Evolutionary conservation across 2,797 vertebrate species (phyloP).

Genomic region (Poeciliopsis infans): DNA sequence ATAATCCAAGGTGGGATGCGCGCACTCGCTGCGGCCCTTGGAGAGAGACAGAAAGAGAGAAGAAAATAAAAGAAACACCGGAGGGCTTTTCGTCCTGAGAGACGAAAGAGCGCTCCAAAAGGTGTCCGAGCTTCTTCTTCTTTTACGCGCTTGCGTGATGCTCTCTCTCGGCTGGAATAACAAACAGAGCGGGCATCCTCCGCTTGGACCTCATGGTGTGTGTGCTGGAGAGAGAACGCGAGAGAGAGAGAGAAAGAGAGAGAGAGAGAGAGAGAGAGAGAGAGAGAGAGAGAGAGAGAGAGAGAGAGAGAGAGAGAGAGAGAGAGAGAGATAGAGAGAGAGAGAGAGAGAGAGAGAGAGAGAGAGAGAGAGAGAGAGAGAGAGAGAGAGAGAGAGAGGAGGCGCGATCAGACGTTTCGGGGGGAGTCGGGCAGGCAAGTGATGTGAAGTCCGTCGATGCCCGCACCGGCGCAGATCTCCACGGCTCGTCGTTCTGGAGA

Average conservation of each 20-base stretch:
- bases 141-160: slow-evolving; percentile 66
- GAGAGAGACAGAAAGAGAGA: neutral
- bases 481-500: slow-evolving; percentile 42
- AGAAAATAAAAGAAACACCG: slow-evolving; percentile 15
- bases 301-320: neutral
- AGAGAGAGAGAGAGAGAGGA: neutral
- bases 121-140: slow-evolving; percentile 53
- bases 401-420: neutral
- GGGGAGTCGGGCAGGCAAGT: neutral
- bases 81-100: slow-evolving; percentile 43
- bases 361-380: neutral
- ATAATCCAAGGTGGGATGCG: slow-evolving; percentile 63
- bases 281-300: neutral
- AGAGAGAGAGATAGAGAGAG: neutral
- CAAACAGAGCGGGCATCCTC: slow-evolving; percentile 40
- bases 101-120: slow-evolving; percentile 53
- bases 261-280: neutral
- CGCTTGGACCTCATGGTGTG: slow-evolving; percentile 50
- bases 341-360: neutral
- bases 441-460: slow-evolving; percentile 30
- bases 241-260: neutral
- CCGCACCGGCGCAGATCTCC: slow-evolving; percentile 60
- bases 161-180: slow-evolving; percentile 38
- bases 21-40: slow-evolving; percentile 39
- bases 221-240: neutral